Conservation (phyloP, 2,888 invertebrate genomes). For the Platycheirus rosarum region DNA sequence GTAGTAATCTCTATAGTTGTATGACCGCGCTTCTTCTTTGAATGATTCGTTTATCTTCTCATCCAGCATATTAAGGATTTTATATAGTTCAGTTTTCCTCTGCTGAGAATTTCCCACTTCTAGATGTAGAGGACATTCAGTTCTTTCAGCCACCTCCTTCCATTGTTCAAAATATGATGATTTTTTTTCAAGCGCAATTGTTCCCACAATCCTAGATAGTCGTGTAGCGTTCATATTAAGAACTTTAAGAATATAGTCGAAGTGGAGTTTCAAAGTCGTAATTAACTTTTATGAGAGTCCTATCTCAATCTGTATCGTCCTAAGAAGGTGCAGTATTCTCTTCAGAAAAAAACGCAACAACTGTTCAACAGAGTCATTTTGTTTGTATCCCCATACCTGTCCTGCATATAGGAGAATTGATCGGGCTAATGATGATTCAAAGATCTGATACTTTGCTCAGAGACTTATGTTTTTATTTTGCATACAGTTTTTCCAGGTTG, state of each 20-base stretch:
- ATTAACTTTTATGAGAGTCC: not conserved
- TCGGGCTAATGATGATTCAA: not conserved
- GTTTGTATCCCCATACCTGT: not conserved
- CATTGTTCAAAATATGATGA: not conserved
- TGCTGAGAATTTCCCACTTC: not conserved
- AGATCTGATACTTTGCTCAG: not conserved
- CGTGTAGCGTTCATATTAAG: too few species aligned
- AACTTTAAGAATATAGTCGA: too few species aligned
- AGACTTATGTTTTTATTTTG: slow-evolving; percentile 1
- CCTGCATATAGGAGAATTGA: not conserved
- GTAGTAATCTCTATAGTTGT: not conserved
- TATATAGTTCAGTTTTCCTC: not conserved
- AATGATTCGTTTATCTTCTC: not conserved
- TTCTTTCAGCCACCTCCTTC: not conserved
- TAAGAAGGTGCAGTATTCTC: not conserved
- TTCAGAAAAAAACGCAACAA: not conserved
- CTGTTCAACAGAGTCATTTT: not conserved
- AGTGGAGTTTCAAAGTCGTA: not conserved
- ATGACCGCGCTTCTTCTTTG: not conserved
- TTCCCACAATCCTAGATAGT: too few species aligned
- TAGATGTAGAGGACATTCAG: not conserved
- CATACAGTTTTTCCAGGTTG: not conserved
- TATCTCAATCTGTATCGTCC: not conserved
- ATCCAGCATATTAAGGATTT: not conserved
- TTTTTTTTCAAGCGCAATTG: too few species aligned